Evolutionary conservation across 1,140 invertebrate genomes (phyloP), one percentile per base, ranked within the genome.

Genomic region (Drosophila lacteicornis): DNA sequence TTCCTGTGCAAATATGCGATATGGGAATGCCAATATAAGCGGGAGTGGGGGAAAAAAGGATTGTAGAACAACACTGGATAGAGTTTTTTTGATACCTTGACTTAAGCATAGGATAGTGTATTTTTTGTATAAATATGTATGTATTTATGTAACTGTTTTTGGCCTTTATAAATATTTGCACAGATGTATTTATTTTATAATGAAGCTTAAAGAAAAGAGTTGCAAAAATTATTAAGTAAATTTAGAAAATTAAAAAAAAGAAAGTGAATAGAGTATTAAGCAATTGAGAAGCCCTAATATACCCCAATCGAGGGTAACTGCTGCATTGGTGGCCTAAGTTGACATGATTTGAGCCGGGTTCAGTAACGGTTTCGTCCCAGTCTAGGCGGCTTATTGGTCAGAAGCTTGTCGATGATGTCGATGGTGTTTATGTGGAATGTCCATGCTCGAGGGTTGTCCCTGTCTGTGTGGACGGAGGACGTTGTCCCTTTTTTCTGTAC

Each of bases 301-400:
- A 4, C 27, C 27, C 27, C 4, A 7, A 1, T 30, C 27, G 6
- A 6, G 6, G 27, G 6, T 6, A 30, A 6, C 6, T 30, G 27
- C 27, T 30, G 27, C 27, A 30, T 30, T 30, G 6, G 27, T 30
- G 27, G 27, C 27, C 27, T 30, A 36, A 36, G 8, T 36, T 36
- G 8, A 36, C 8, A 9, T 11, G 27, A 30, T 30, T 30, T 30
- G 67, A 70, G 40, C 67, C 67, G 61, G 67, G 40, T 55, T 77
- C 45, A 43, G 36, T 75, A 57, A 36, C 27, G 50, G 19, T 33
- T 51, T 33, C 12, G 58, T 42, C 40, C 66, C 27, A 36, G 58
- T 25, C 61, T 74, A 59, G 79, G 58, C 59, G 63, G 80, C 80
- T 79, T 83, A 76, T 75, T 79, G 80, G 51, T 70, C 69, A 57